Evolutionary conservation across 2,888 invertebrate genomes (phyloP), one percentile per base, ranked within the genome.

Genomic region (Osmoderma eremita): DNA sequence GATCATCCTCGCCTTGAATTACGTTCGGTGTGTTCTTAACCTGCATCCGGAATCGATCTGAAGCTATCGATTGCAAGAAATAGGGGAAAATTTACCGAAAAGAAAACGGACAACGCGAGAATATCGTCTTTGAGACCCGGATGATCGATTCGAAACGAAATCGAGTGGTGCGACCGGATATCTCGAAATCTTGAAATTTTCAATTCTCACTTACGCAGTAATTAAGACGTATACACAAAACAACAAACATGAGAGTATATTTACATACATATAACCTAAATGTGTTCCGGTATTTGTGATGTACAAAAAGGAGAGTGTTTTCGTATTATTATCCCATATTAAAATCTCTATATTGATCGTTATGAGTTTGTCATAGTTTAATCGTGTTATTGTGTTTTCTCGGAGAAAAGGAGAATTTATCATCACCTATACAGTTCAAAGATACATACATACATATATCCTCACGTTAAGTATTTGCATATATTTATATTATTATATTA

Each of bases 281-380:
- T 79, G 79, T 80, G 80, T 80, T 80, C 79, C 75, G 72, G 74
- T 74, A 74, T 77, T 77, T 76, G 78, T 78, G 78, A 78, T 78
- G 74, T 77, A 65, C 65, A 63, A 67, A 69, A 54, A 58, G 36
- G 15, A 64, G 49, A 67, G 62, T 62, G 62, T 61, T 62, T 62
- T 51, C 61, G 42, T 30, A 51, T 50, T 65, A 65, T 65, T 48
- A 58, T 61, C 17, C 30, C 48, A 61, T 51, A 62, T 38, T 48
- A 56, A 30, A 61, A 50, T 50, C 24, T 64, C 45, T 58, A 68
- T 58, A 56, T 56, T 54, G 53, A 65, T 68, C 66, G 66, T 68
- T 68, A 66, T 65, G 39, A 65, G 42, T 66, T 63, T 58, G 41
- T 42, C 51, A 68, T 63, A 65, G 66, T 66, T 66, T 68, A 65